Evolutionary conservation across 2,797 vertebrate genomes (phyloP), one percentile per base, ranked within the genome.

Genomic region (Macropodus opercularis): DNA sequence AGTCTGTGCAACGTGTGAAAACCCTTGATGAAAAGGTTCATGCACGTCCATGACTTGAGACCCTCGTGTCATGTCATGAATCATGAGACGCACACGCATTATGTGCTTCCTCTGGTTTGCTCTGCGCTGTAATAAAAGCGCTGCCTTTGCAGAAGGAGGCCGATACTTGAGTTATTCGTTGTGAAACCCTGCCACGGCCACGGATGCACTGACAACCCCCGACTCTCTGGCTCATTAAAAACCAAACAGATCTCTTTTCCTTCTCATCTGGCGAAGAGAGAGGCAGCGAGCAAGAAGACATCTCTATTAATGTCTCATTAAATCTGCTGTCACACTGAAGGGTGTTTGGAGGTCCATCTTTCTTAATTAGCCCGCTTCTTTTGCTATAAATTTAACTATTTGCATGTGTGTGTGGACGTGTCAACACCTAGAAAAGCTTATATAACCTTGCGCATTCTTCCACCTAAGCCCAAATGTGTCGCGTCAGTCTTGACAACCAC

Each of bases 251-350:
- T 77, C 60, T 63, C 61, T 47, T 69, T 55, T 48, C 46, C 60
- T 53, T 63, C 59, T 79, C 64, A 60, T 60, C 65, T 50, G 38
- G 65, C 10, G 9, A 74, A 65, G 55, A 42, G 63, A 57, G 71
- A 78, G 60, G 62, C 65, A 29, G 56, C 5, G 39, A 72, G 65
- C 67, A 42, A 44, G 61, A 68, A 66, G 79, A 84, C 67, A 39
- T 81, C 76, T 87, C 79, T 69, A 77, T 85, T 86, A 82, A 84
- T 50, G 84, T 83, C 83, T 85, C 75, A 87, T 88, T 84, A 88
- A 85, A 83, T 80, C 66, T 73, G 75, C 72, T 55, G 63, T 72
- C 41, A 46, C 59, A 51, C 62, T 59, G 75, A 85, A 83, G 79
- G 77, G 67, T 75, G 77, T 84, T 81, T 87, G 59, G 64, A 85